Evolutionary conservation across 2,797 vertebrate species (phyloP).

Genomic region (Coregonus ussuriensis): DNA sequence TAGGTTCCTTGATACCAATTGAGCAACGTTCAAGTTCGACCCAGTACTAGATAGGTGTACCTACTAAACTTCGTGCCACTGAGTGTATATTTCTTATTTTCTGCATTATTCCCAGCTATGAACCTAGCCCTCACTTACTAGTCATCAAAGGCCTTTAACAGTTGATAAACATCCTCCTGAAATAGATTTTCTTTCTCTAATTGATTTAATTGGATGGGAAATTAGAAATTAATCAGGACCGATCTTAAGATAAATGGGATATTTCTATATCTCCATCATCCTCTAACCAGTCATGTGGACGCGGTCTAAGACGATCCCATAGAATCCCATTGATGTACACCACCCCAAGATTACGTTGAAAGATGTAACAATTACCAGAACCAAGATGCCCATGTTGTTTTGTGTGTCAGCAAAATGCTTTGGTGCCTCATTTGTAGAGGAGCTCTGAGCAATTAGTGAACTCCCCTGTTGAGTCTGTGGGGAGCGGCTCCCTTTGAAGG

Average conservation of each 20-base stretch:
- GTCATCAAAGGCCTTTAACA: not conserved
- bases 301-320: not conserved
- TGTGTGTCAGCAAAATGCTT: not conserved
- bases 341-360: not conserved
- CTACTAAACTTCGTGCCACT: no score
- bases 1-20: no score
- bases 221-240: not conserved
- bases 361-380: not conserved
- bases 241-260: no score
- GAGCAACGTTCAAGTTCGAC: no score
- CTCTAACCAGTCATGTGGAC: not conserved
- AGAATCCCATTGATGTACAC: not conserved
- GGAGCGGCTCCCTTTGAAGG: not conserved
- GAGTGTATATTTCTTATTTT: no score
- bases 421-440: constrained; percentile 5
- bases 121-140: not conserved
- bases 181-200: not conserved
- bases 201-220: not conserved
- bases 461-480: not conserved
- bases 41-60: no score
- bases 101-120: not conserved
- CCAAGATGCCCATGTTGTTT: not conserved
- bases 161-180: not conserved
- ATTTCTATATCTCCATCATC: not conserved
- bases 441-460: not conserved